Conservation (phyloP, 1,140 invertebrate species). For the Brachionus sp. region DNA sequence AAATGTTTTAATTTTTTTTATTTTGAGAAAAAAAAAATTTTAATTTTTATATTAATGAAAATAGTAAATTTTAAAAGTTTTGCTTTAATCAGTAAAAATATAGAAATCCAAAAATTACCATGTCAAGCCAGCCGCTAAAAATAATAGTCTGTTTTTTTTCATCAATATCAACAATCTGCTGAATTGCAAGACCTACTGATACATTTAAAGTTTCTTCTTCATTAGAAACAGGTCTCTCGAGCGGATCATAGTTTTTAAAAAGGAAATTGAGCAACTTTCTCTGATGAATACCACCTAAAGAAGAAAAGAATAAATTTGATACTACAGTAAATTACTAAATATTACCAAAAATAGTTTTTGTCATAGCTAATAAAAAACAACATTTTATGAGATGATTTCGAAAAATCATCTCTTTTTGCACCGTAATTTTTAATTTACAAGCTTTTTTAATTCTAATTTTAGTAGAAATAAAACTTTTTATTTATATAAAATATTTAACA, state of each 20-base stretch:
- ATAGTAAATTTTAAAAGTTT: background rate
- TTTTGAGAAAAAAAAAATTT: too few relatives aligned
- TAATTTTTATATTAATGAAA: background rate
- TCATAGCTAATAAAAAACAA: background rate
- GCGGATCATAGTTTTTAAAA: slow-evolving; percentile 55
- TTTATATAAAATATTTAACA: background rate
- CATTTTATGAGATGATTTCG: background rate
- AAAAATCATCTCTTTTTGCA: background rate
- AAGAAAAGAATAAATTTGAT: background rate
- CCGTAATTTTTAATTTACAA: background rate
- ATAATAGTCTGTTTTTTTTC: slow-evolving; percentile 44
- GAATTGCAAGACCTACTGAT: slow-evolving; percentile 92
- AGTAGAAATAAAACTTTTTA: background rate
- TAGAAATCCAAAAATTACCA: background rate
- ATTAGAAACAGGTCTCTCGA: slow-evolving; percentile 93
- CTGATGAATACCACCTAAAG: slow-evolving; percentile 18
- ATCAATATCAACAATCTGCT: slow-evolving; percentile 80
- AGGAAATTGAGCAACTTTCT: background rate
- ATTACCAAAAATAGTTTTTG: background rate
- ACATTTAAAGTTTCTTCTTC: slow-evolving; percentile 90
- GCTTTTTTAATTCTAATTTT: background rate
- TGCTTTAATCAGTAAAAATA: background rate
- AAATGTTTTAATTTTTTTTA: too few relatives aligned
- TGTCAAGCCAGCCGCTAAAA: slow-evolving; percentile 44
- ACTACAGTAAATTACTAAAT: background rate